Percentiles rank a stretch among this genome's conserved stretches.
These are phyloP conservation scores for Cheiracanthium punctorium DNA, from an alignment of 2,888 invertebrate genomes.

Conservation along the genomic window DNA sequence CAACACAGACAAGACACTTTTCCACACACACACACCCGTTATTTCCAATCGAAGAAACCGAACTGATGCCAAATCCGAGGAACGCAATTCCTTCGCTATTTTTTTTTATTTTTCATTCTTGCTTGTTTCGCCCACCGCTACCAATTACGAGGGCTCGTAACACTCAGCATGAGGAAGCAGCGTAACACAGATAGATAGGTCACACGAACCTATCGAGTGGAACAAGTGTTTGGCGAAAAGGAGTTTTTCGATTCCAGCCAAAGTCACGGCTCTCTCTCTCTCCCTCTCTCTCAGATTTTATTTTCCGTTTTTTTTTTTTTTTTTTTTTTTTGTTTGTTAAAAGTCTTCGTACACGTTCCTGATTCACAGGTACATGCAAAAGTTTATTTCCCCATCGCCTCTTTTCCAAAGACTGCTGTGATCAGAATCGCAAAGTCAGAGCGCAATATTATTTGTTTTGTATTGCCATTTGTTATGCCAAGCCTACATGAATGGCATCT, in stretches of 20 bases:
- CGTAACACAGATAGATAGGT: conserved; percentile 38
- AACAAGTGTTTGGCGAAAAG: conserved; percentile 41
- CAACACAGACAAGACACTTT: background rate
- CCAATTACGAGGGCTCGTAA: conserved; percentile 32
- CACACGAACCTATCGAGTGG: conserved; percentile 61
- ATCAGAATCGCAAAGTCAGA: too few species aligned
- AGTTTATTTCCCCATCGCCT: background rate
- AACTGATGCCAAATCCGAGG: conserved; percentile 46
- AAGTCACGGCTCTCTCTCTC: conserved; percentile 15
- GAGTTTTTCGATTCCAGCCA: conserved; percentile 28
- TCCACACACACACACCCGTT: conserved; percentile 14
- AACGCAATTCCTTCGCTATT: conserved; percentile 28
- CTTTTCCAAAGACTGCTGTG: too few species aligned
- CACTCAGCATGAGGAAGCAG: background rate
- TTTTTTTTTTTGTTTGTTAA: conserved; percentile 1
- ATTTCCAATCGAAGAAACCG: conserved; percentile 35
- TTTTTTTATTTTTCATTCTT: conserved; percentile 29
- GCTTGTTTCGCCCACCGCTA: too few species aligned
- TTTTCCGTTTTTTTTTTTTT: conserved; percentile 1
- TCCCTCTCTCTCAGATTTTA: background rate
- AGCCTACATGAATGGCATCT: too few species aligned
- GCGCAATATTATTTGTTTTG: too few species aligned
- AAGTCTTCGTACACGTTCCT: conserved; percentile 53
- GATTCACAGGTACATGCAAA: conserved; percentile 37
- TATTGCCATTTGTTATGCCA: background rate